Conservation (phyloP, 2,888 invertebrate species). For the Blera fallax region DNA sequence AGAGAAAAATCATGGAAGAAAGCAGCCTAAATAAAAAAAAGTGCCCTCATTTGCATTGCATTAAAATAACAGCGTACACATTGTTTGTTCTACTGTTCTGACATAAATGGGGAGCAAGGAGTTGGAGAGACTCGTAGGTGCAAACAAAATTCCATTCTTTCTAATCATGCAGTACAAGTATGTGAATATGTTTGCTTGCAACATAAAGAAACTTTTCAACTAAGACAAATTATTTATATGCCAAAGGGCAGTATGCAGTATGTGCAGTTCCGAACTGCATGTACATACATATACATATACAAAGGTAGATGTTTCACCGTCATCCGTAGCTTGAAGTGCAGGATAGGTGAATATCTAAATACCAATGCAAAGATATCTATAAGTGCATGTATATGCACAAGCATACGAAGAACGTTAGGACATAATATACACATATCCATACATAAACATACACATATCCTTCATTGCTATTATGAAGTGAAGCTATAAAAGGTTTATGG, state of each 20-base stretch:
- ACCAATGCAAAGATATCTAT: background rate
- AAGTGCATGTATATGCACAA: background rate
- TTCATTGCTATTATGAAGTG: background rate
- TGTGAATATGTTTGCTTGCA: constrained; percentile 17
- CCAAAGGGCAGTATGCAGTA: constrained; percentile 42
- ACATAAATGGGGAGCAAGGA: constrained; percentile 9
- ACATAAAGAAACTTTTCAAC: constrained; percentile 31
- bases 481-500: background rate
- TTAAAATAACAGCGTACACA: constrained; percentile 29
- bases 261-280: background rate
- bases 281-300: background rate
- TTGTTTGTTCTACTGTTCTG: constrained; percentile 20
- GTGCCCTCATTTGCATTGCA: constrained; percentile 39
- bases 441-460: background rate
- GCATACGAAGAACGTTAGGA: background rate
- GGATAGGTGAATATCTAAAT: constrained; percentile 1
- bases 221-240: constrained; percentile 40
- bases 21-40: background rate
- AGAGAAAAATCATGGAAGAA: background rate
- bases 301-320: background rate
- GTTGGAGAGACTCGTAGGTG: background rate
- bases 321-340: background rate
- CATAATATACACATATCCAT: background rate
- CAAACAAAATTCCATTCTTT: constrained; percentile 39
- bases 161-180: constrained; percentile 26